Evolutionary conservation across 2,888 invertebrate species (phyloP), one percentile per base, ranked within the genome.

Genomic region (Dermolepida albohirtum): DNA sequence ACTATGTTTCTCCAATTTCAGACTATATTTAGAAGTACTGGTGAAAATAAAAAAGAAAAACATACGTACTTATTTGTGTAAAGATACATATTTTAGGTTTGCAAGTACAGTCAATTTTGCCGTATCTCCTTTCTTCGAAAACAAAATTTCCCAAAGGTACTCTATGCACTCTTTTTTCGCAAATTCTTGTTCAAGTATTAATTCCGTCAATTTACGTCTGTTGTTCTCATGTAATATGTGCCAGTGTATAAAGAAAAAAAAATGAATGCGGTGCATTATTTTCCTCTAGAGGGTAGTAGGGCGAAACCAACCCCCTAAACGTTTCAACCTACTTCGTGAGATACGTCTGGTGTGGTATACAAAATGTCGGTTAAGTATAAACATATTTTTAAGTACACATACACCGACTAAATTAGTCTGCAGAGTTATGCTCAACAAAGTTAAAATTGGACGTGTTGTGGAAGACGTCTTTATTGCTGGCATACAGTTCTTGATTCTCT

Each of bases 341-440:
- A 39, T 49, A 47, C 29, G 59, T 62, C 59, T 47, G 47, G 59
- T 62, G 47, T 47, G 57, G 59, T 62, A 47, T 62, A 62, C 59
- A 62, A 62, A 62, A 62, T 62, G 59, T 62, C 59, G 47, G 59
- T 62, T 62, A 62, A 62, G 59, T 49, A 62, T 62, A 62, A 62
- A 62, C 59, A 62, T 62, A 62, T 62, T 62, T 62, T 62, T 62
- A 49, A 62, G 59, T 62, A 62, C 59, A 47, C 39, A 49, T 62
- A 62, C 59, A 62, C 47, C 11, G 59, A 62, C 47, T 16, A 62
- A 62, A 62, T 62, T 62, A 62, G 59, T 62, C 59, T 39, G 59
- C 59, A 62, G 47, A 62, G 59, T 62, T 62, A 62, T 62, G 47
- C 47, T 62, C 59, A 49, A 62, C 47, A 62, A 62, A 62, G 59